Conservation (phyloP, 2,113 vertebrate species). For the Coptodon bakossiorum region DNA sequence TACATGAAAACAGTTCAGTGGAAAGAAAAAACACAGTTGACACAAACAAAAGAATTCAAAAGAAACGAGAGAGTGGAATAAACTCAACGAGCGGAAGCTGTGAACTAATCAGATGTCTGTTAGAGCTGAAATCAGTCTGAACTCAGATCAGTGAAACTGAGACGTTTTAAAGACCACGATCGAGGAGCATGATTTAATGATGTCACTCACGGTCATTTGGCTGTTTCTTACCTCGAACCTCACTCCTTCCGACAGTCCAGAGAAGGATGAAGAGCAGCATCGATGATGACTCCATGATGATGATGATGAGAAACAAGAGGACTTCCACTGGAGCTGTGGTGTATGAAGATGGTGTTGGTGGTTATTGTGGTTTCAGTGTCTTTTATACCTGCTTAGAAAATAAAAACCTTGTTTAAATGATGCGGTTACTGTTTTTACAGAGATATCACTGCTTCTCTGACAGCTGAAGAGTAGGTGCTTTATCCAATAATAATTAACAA, state of each 20-base stretch:
- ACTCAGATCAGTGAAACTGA: not conserved
- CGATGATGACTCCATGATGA: not conserved
- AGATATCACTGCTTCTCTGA: not conserved
- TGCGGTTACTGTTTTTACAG: not conserved
- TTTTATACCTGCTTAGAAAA: not conserved
- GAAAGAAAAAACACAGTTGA: not conserved
- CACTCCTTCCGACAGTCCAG: not conserved
- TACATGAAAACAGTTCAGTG: not conserved
- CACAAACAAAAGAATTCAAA: not conserved
- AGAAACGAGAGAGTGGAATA: not conserved
- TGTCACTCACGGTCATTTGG: not conserved
- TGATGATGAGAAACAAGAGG: not conserved
- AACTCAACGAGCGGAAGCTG: not conserved
- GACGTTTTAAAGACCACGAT: not conserved
- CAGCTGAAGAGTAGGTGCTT: not conserved
- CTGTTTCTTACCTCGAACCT: not conserved
- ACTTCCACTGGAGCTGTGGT: not conserved
- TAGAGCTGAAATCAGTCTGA: not conserved
- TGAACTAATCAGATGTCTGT: not conserved
- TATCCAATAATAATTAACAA: not conserved
- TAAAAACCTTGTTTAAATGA: not conserved
- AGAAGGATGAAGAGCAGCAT: not conserved
- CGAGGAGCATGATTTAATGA: not conserved
- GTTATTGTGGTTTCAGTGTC: not conserved
- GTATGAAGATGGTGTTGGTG: not conserved